These are phyloP conservation scores for Microctonus brassicae DNA, from an alignment of 2,888 invertebrate genomes.

Conservation along the genomic window DNA sequence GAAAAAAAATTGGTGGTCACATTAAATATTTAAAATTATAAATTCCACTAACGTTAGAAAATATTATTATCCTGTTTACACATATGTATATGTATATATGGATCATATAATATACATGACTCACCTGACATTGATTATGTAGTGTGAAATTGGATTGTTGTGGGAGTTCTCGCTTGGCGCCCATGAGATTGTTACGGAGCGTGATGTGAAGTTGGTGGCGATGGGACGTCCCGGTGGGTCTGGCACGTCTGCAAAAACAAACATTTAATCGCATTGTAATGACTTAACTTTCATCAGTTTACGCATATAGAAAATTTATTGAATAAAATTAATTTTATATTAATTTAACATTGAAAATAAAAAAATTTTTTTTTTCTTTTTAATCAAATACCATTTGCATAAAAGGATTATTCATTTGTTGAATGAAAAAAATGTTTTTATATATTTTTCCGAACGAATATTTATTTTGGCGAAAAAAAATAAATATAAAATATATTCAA, in stretches of 20 bases:
- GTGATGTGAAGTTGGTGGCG: constrained; percentile 80
- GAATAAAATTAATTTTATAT: neutral
- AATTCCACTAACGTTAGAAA: constrained; percentile 4
- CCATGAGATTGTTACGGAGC: constrained; percentile 82
- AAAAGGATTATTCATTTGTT: too few species aligned
- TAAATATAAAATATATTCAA: neutral
- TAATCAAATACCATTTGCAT: too few species aligned
- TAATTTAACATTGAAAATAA: neutral
- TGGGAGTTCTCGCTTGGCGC: constrained; percentile 79
- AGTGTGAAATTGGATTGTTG: constrained; percentile 79
- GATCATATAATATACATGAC: constrained; percentile 54
- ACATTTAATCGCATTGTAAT: constrained; percentile 26
- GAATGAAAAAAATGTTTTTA: too few species aligned
- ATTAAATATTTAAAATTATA: neutral
- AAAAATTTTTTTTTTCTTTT: too few species aligned
- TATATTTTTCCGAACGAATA: neutral
- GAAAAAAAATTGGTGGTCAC: neutral
- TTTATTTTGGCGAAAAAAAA: neutral
- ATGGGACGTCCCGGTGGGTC: constrained; percentile 80
- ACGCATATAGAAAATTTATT: neutral
- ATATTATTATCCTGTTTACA: constrained; percentile 1
- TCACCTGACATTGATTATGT: constrained; percentile 82
- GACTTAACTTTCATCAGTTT: neutral
- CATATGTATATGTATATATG: neutral
- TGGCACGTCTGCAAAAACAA: constrained; percentile 75